Percentiles rank a stretch among this genome's conserved stretches.
Evolutionary conservation across 2,888 invertebrate species (phyloP).

Genomic region (Macrosoma leucophasiata): DNA sequence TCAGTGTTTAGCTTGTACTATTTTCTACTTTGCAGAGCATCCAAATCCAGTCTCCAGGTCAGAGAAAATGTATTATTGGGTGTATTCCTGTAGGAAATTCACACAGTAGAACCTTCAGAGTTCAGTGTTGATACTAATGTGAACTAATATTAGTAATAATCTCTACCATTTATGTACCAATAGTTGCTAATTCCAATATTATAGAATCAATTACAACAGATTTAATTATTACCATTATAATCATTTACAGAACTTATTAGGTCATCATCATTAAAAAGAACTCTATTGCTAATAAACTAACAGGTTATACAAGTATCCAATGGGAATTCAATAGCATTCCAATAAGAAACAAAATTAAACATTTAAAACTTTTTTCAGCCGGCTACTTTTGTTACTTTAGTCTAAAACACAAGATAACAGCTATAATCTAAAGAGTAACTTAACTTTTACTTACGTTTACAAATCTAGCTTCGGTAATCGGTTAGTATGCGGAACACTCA

Average conservation of each 20-base stretch:
- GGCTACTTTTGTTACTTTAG: constrained; percentile 18
- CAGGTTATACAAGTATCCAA: constrained; percentile 31
- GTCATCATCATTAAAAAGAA: neutral
- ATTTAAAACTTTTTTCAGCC: constrained; percentile 14
- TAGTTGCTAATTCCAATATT: neutral
- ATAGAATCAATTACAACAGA: too few species aligned
- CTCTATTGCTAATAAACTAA: constrained; percentile 6
- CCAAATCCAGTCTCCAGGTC: too few species aligned
- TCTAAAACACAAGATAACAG: constrained; percentile 36
- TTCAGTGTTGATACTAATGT: neutral
- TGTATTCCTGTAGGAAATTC: too few species aligned
- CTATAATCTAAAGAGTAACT: constrained; percentile 34
- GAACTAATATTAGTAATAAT: too few species aligned
- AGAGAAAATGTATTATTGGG: too few species aligned
- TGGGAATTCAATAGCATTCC: constrained; percentile 40
- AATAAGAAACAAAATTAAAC: constrained; percentile 26
- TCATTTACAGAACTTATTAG: neutral
- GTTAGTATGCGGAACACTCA: constrained; percentile 51
- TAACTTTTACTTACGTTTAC: constrained; percentile 64
- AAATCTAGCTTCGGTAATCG: constrained; percentile 36
- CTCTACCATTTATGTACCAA: too few species aligned
- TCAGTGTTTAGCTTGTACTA: neutral
- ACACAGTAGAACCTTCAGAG: neutral
- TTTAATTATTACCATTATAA: neutral
- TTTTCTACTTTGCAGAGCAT: neutral